A percentile compares a stretch with the other conserved stretches of the same genome.
Evolutionary conservation across 2,888 invertebrate genomes (phyloP).

Genomic region (Drosophila subquinaria): DNA sequence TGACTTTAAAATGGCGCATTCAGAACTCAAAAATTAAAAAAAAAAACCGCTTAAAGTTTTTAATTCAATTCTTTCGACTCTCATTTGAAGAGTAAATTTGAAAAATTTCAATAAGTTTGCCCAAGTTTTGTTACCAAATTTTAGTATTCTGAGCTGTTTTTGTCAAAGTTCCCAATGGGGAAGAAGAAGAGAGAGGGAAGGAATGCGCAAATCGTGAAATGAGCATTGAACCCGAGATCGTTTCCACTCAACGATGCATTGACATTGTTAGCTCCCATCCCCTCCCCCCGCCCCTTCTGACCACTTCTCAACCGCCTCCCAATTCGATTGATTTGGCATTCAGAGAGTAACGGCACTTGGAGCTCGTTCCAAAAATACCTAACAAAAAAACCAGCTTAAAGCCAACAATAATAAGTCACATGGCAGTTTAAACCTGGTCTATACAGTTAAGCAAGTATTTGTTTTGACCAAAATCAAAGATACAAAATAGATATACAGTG

Average conservation of each 20-base stretch:
- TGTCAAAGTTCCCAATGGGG: not conserved
- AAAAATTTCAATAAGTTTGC: too few relatives aligned
- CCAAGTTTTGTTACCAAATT: too few relatives aligned
- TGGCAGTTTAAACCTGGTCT: conserved; percentile 34
- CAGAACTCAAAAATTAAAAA: too few relatives aligned
- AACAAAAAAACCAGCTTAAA: conserved; percentile 13
- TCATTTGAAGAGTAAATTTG: too few relatives aligned
- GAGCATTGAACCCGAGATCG: conserved; percentile 57
- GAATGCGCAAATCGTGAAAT: conserved; percentile 48
- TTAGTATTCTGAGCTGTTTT: too few relatives aligned
- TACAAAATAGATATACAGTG: too few relatives aligned
- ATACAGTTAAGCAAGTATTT: not conserved
- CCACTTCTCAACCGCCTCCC: not conserved
- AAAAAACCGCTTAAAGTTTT: too few relatives aligned
- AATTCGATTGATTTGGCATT: not conserved
- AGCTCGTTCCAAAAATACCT: not conserved
- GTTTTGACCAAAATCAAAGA: too few relatives aligned
- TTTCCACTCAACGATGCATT: conserved; percentile 57
- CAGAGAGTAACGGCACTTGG: conserved; percentile 65
- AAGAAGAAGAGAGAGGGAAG: not conserved
- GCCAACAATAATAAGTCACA: conserved; percentile 41
- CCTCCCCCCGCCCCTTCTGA: not conserved
- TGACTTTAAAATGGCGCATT: too few relatives aligned
- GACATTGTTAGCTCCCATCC: conserved; percentile 40
- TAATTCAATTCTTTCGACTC: too few relatives aligned